Conservation (phyloP, 2,888 invertebrate genomes). For the Pheosia gnoma region DNA sequence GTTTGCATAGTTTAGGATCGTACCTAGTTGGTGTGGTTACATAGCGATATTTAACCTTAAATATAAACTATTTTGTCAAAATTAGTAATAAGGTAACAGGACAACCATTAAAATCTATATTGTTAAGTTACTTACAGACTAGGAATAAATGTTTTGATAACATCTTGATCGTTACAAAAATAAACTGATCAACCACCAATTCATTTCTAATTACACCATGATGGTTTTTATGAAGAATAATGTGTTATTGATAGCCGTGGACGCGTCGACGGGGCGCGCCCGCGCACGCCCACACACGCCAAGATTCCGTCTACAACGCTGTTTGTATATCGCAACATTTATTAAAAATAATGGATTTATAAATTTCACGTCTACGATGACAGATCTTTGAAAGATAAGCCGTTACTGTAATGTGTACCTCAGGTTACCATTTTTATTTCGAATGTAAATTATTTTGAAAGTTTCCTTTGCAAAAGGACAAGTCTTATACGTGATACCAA, state of each 20-base stretch:
- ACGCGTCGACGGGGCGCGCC: constrained; percentile 59
- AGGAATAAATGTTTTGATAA: background rate
- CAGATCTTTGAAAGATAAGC: background rate
- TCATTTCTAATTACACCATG: constrained; percentile 32
- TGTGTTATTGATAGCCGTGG: constrained; percentile 56
- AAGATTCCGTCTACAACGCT: background rate
- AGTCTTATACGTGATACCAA: no score
- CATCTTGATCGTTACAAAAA: background rate
- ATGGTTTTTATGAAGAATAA: constrained; percentile 51
- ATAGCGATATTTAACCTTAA: no score
- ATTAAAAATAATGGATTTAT: background rate
- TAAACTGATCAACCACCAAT: constrained; percentile 14
- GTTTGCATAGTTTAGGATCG: no score
- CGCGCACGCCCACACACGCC: constrained; percentile 51
- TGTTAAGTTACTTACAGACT: no score
- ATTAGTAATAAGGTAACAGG: no score
- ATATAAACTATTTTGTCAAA: no score
- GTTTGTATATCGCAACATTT: constrained; percentile 1
- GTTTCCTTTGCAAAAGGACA: no score
- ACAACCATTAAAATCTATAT: no score
- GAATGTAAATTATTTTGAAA: no score
- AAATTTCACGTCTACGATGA: background rate
- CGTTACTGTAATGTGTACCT: no score
- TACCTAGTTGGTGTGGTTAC: no score
- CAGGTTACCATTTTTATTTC: no score